phyloP scores from a whole-genome alignment of 2,797 vertebrate species.

The Manis javanica region DNA sequence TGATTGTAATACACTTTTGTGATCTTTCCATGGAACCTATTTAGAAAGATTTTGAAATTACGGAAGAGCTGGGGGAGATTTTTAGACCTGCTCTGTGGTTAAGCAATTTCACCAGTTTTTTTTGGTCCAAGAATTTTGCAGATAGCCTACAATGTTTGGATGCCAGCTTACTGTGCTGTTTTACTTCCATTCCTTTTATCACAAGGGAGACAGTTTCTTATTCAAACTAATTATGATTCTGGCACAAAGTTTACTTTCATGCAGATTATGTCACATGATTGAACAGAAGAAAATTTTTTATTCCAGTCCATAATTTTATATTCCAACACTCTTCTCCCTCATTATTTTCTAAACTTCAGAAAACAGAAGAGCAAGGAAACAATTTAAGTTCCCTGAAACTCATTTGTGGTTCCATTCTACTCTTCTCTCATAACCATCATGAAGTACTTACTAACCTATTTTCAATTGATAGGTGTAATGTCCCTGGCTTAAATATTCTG shows the following conservation, averaged over 20 bases:
- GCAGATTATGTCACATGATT: slow-evolving; percentile 50
- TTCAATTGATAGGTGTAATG: slow-evolving; percentile 29
- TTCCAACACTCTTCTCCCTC: neutral
- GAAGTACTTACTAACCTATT: slow-evolving; percentile 14
- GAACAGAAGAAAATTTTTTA: slow-evolving; percentile 42
- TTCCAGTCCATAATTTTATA: slow-evolving; percentile 48
- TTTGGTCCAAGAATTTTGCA: slow-evolving; percentile 47
- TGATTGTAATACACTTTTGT: slow-evolving; percentile 35
- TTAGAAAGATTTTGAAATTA: slow-evolving; percentile 45
- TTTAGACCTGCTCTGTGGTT: slow-evolving; percentile 58
- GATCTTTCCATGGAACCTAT: slow-evolving; percentile 42
- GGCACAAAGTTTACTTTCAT: slow-evolving; percentile 47
- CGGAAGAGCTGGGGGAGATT: neutral
- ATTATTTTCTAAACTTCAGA: slow-evolving; percentile 67
- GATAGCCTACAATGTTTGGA: slow-evolving; percentile 37
- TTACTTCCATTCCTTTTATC: slow-evolving; percentile 61
- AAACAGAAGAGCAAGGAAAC: slow-evolving; percentile 40
- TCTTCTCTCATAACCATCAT: neutral
- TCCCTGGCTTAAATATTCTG: slow-evolving; percentile 31
- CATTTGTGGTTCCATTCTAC: slow-evolving; percentile 10
- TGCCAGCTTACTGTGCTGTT: slow-evolving; percentile 21
- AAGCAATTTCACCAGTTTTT: slow-evolving; percentile 55
- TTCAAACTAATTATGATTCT: slow-evolving; percentile 53
- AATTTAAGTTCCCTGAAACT: slow-evolving; percentile 63
- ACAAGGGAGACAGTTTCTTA: slow-evolving; percentile 33